A percentile compares a stretch with the other conserved stretches of the same genome.
phyloP scores from a whole-genome alignment of 2,113 vertebrate genomes.

The Pollachius pollachius region DNA sequence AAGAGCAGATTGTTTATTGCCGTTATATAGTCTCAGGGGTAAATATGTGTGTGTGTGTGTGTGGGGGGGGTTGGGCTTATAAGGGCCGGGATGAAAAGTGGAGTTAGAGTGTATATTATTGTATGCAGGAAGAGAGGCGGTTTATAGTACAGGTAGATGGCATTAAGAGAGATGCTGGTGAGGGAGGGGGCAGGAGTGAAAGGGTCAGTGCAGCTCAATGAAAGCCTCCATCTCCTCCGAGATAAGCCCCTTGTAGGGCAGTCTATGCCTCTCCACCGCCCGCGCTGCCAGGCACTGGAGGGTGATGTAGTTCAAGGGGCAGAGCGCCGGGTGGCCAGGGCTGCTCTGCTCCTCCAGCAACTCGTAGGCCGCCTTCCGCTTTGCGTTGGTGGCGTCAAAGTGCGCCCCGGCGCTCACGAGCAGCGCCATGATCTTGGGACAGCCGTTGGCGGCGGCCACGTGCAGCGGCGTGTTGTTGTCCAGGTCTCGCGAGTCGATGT shows the following conservation, averaged over 20 bases:
- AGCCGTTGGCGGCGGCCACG: constrained; percentile 82
- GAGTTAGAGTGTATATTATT: too few species aligned
- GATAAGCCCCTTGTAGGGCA: constrained; percentile 92
- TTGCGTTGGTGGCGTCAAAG: constrained; percentile 89
- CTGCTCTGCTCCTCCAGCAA: constrained; percentile 87
- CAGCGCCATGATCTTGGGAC: constrained; percentile 83
- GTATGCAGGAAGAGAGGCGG: too few species aligned
- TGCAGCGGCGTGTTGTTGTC: constrained; percentile 95
- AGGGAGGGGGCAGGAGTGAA: not conserved
- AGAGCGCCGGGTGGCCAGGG: constrained; percentile 78
- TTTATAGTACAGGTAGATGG: too few species aligned
- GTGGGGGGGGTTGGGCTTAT: constrained; percentile 10
- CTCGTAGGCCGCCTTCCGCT: constrained; percentile 86
- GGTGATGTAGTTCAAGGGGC: constrained; percentile 87
- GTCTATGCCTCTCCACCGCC: constrained; percentile 87
- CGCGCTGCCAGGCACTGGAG: constrained; percentile 96
- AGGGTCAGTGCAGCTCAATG: constrained; percentile 88
- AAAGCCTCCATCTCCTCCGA: constrained; percentile 93
- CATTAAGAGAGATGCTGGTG: not conserved
- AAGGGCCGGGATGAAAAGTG: constrained; percentile 7
- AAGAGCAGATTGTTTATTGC: constrained; percentile 55
- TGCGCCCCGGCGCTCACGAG: constrained; percentile 87
- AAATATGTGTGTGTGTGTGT: too few species aligned
- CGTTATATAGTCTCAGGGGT: constrained; percentile 45
- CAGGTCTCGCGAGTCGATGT: constrained; percentile 87